Conservation (phyloP, 2,888 invertebrate species). For the Caenorhabditis sp. region DNA sequence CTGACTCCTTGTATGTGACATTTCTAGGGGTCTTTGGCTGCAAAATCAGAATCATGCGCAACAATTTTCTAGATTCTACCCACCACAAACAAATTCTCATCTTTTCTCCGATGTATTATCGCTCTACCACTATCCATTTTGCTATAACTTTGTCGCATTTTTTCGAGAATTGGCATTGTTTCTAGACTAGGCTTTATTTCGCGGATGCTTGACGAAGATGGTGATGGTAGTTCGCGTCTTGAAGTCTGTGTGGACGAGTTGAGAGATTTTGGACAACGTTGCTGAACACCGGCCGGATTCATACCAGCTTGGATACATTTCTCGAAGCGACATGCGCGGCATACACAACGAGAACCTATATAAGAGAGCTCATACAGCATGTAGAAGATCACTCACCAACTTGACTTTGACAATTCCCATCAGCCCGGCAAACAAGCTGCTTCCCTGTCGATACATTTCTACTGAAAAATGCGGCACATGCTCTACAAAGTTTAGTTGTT, state of each 20-base stretch:
- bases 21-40: conserved; percentile 13
- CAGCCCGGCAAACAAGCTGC: too few relatives aligned
- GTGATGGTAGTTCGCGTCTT: neutral
- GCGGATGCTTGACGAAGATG: too few relatives aligned
- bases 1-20: conserved; percentile 24
- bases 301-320: conserved; percentile 31
- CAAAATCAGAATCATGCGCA: too few relatives aligned
- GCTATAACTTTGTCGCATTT: conserved; percentile 27
- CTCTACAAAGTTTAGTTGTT: too few relatives aligned
- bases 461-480: too few relatives aligned
- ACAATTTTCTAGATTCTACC: too few relatives aligned
- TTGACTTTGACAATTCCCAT: too few relatives aligned
- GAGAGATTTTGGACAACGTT: too few relatives aligned
- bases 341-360: conserved; percentile 36
- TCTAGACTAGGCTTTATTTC: neutral
- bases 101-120: conserved; percentile 32
- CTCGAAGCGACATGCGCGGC: conserved; percentile 25
- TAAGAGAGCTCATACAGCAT: too few relatives aligned
- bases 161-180: conserved; percentile 26
- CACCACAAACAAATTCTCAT: conserved; percentile 27
- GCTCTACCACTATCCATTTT: conserved; percentile 33
- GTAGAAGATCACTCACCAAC: too few relatives aligned
- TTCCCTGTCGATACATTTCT: too few relatives aligned
- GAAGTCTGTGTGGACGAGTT: too few relatives aligned
- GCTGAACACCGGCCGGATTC: conserved; percentile 26